These are phyloP conservation scores for Periophthalmus modestus DNA, from an alignment of 2,113 vertebrate genomes.

Conservation along the genomic window DNA sequence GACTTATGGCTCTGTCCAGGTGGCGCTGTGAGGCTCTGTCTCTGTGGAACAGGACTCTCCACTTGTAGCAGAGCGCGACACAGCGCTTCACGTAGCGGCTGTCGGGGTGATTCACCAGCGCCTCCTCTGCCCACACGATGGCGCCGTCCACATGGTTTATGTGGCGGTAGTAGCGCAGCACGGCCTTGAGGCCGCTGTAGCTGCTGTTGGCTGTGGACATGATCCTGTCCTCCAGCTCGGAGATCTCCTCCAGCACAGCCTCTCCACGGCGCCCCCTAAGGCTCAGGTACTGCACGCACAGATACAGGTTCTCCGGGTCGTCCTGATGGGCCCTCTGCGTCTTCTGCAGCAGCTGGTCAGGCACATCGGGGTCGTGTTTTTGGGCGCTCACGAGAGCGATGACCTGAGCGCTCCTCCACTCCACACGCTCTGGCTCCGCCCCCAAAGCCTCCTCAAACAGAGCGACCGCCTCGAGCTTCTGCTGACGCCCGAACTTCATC, in stretches of 20 bases:
- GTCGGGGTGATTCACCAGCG: conserved; percentile 40
- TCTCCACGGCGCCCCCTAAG: background rate
- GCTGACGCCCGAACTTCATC: conserved; percentile 41
- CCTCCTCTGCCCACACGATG: conserved; percentile 38
- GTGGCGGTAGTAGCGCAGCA: conserved; percentile 21
- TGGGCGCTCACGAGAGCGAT: background rate
- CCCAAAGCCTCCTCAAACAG: conserved; percentile 60
- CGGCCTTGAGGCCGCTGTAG: conserved; percentile 35
- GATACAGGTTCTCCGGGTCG: conserved; percentile 49
- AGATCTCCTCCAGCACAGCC: background rate
- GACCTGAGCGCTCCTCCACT: conserved; percentile 44
- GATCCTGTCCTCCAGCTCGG: conserved; percentile 18
- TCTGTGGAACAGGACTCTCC: conserved; percentile 18
- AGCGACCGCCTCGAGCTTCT: conserved; percentile 28
- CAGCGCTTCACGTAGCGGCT: conserved; percentile 41
- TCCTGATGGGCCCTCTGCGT: conserved; percentile 29
- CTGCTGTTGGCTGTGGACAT: conserved; percentile 35
- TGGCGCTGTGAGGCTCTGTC: background rate
- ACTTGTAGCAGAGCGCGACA: conserved; percentile 38
- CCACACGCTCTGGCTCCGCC: conserved; percentile 57
- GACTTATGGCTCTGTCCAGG: conserved; percentile 27
- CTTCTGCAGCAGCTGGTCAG: conserved; percentile 12
- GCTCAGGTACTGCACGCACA: conserved; percentile 10
- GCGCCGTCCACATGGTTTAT: conserved; percentile 21
- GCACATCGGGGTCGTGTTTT: background rate